Percentiles rank a stretch among this genome's conserved stretches.
phyloP scores from a whole-genome alignment of 2,888 invertebrate species.

The Clostera curtula region DNA sequence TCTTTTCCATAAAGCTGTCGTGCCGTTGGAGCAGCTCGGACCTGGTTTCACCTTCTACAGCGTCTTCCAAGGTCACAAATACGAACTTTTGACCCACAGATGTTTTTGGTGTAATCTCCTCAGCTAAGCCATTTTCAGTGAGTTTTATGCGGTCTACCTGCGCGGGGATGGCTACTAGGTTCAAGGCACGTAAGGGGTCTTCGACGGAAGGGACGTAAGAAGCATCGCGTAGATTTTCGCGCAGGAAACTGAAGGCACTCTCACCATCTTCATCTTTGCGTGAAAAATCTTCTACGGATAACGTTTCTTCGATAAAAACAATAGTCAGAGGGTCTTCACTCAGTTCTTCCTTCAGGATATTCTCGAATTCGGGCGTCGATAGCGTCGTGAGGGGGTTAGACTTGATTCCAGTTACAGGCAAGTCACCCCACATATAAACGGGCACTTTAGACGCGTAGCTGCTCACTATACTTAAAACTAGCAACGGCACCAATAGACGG shows the following conservation, averaged over 20 bases:
- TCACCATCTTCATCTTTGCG: slow-evolving; percentile 54
- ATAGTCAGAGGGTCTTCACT: slow-evolving; percentile 52
- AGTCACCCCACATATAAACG: slow-evolving; percentile 75
- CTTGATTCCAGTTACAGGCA: slow-evolving; percentile 30
- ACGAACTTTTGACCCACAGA: slow-evolving; percentile 64
- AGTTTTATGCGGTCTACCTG: slow-evolving; percentile 45
- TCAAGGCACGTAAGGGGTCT: slow-evolving; percentile 71
- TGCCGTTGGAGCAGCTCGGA: slow-evolving; percentile 74
- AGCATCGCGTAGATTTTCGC: slow-evolving; percentile 37
- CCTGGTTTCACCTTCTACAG: slow-evolving; percentile 70
- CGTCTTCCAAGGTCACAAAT: slow-evolving; percentile 75
- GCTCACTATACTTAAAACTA: slow-evolving; percentile 54
- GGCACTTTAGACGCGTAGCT: slow-evolving; percentile 66
- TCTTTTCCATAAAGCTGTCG: slow-evolving; percentile 74
- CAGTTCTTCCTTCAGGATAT: slow-evolving; percentile 45
- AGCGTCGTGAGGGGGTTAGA: slow-evolving; percentile 47
- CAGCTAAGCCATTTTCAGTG: slow-evolving; percentile 50
- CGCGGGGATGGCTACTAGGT: slow-evolving; percentile 58
- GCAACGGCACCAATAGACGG: slow-evolving; percentile 54
- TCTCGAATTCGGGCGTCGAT: slow-evolving; percentile 42
- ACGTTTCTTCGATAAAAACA: slow-evolving; percentile 68
- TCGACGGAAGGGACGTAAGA: slow-evolving; percentile 78
- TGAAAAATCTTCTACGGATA: slow-evolving; percentile 77
- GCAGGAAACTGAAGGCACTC: slow-evolving; percentile 52
- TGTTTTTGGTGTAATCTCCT: slow-evolving; percentile 29